These are phyloP conservation scores for Hirudo medicinalis DNA, from an alignment of 1,140 invertebrate genomes.

Conservation along the genomic window DNA sequence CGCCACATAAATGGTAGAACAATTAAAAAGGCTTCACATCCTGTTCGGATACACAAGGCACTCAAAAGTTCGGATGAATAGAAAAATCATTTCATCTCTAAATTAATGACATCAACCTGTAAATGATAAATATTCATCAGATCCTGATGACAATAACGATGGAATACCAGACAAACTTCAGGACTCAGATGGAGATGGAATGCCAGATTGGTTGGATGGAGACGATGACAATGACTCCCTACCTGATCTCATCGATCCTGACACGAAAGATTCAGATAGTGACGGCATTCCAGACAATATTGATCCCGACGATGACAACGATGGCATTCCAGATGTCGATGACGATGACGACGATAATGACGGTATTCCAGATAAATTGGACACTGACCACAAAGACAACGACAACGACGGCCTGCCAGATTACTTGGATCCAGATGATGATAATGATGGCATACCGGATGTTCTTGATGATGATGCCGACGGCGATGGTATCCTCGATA, in stretches of 20 bases:
- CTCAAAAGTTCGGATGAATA: too few species aligned
- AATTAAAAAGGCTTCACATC: too few species aligned
- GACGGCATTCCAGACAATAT: conserved; percentile 12
- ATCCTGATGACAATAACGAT: conserved; percentile 16
- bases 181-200: conserved; percentile 17
- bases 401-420: conserved; percentile 8
- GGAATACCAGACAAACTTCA: conserved; percentile 10
- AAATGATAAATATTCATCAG: neutral
- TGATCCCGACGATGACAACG: conserved; percentile 14
- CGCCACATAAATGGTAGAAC: too few species aligned
- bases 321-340: conserved; percentile 12
- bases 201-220: conserved; percentile 13
- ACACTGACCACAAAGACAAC: conserved; percentile 13
- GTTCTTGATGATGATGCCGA: conserved; percentile 5
- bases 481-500: conserved; percentile 13
- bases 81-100: too few species aligned
- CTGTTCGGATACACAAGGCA: too few species aligned
- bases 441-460: conserved; percentile 17
- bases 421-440: conserved; percentile 9
- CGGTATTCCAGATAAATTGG: conserved; percentile 12
- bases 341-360: conserved; percentile 20
- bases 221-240: conserved; percentile 13
- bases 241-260: conserved; percentile 12
- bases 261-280: neutral
- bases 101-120: neutral